Evolutionary conservation across 1,140 invertebrate genomes (phyloP), one percentile per base, ranked within the genome.

Genomic region (Drosophila nigromelanica): DNA sequence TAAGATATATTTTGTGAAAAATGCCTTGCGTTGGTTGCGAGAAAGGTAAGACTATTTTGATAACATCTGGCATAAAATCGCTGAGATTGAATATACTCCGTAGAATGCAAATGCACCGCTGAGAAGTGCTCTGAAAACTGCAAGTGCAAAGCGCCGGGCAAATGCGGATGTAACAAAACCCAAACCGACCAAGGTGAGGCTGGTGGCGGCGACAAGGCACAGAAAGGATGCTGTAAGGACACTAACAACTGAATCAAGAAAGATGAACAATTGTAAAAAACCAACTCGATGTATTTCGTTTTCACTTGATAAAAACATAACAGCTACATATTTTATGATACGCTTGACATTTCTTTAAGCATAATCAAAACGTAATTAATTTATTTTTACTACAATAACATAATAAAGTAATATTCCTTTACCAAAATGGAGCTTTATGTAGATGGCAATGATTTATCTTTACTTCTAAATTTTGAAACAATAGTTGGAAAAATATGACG

Each of bases 61-160:
- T 8, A 35, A 35, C 1, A 35, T 35, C 33, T 35, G 33, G 8
- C 27, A n/a, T 3, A 0, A 47, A 15, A 24, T 10, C 18, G 0
- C 10, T 21, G 21, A 68, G 12, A 10, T 7, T 45, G 83, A 89
- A 0, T 24, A 18, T 24, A 12, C 8, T 43, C 78, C 78, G 0
- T 80, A 94, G 93, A 81, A 48, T 94, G 93, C 82, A 93, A 93
- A 73, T 94, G 93, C 91, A 93, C 91, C 1, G 63, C 90, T 0
- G 85, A 83, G 11, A 93, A 93, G 59, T 94, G 93, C 67, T 90
- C 92, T 50, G 78, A 90, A 15, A 74, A 61, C 8, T 94, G 93
- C 83, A 93, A 94, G 64, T 94, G 93, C 61, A 92, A 91, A 14
- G 61, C 86, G 0, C 90, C 86, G 1, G 93, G 93, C 35, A 83